Evolutionary conservation across 2,797 vertebrate species (phyloP).

Genomic region (Petrocephalus sullivani): DNA sequence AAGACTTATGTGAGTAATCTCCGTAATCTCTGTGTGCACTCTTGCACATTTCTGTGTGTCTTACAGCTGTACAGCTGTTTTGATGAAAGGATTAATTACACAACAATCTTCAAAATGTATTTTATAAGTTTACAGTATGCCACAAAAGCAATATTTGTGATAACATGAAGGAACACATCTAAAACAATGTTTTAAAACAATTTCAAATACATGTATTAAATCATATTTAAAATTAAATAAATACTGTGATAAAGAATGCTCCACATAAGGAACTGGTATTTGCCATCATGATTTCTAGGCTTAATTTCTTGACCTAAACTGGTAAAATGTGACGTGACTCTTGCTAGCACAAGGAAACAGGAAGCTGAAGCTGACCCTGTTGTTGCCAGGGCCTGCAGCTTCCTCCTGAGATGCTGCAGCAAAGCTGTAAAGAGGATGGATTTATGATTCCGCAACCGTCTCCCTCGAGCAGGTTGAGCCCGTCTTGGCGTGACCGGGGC

Average conservation of each 20-base stretch:
- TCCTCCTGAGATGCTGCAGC: not conserved
- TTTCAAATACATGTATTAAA: not conserved
- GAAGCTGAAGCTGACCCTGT: not conserved
- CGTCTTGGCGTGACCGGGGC: not conserved
- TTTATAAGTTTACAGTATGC: not conserved
- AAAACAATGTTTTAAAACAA: not conserved
- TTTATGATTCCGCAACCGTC: not conserved
- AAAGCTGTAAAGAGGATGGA: not conserved
- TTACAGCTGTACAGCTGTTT: slow-evolving; percentile 2
- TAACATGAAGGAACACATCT: not conserved
- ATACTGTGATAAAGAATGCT: not conserved
- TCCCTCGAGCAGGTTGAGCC: not conserved
- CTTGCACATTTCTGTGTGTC: not conserved
- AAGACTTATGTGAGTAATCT: not conserved
- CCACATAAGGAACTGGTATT: not conserved
- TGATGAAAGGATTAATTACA: not conserved
- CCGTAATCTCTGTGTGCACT: not conserved
- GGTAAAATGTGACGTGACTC: not conserved
- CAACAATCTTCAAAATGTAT: not conserved
- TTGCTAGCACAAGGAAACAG: not conserved
- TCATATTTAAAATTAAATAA: not conserved
- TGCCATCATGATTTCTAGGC: not conserved
- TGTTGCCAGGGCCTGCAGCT: not conserved
- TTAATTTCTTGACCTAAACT: not conserved
- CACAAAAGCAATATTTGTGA: not conserved